phyloP scores from a whole-genome alignment of 1,140 invertebrate genomes.

The Leptopilina clavipes region DNA sequence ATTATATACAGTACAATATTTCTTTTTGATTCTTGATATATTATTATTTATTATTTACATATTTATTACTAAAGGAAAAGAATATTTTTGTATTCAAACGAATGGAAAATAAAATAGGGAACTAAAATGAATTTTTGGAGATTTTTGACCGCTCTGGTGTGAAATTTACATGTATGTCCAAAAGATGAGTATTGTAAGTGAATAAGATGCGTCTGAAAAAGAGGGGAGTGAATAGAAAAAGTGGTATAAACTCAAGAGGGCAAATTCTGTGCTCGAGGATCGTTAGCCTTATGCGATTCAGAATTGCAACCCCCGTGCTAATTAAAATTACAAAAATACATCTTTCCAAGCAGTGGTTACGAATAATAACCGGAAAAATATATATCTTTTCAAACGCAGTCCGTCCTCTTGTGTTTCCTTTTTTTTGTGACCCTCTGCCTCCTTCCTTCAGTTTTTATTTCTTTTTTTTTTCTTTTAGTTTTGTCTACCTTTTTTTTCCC shows the following conservation, averaged over 20 bases:
- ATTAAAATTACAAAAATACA: slow-evolving; percentile 64
- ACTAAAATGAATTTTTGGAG: too few relatives aligned
- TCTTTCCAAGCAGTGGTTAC: slow-evolving; percentile 63
- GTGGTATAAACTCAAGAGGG: slow-evolving; percentile 2
- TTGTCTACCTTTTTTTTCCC: not conserved
- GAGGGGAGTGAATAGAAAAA: not conserved
- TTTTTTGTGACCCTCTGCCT: slow-evolving; percentile 37
- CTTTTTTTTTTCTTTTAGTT: slow-evolving; percentile 34
- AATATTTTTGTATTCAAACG: not conserved
- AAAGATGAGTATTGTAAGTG: not conserved
- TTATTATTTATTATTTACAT: not conserved
- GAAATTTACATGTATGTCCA: too few relatives aligned
- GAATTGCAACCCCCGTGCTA: slow-evolving; percentile 51
- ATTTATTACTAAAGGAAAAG: too few relatives aligned
- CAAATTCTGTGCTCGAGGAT: slow-evolving; percentile 62
- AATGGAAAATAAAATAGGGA: too few relatives aligned
- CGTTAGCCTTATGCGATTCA: slow-evolving; percentile 52
- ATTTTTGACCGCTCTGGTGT: too few relatives aligned
- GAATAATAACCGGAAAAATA: slow-evolving; percentile 68
- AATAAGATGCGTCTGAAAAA: not conserved
- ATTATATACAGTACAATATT: not conserved
- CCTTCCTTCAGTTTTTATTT: slow-evolving; percentile 32
- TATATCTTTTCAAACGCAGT: slow-evolving; percentile 64
- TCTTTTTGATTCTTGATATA: not conserved
- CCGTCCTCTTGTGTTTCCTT: slow-evolving; percentile 40